Evolutionary conservation across 92 coral and sea anemone genomes (phyloP).

Genomic region (Hydrozoanthus gracilis): DNA sequence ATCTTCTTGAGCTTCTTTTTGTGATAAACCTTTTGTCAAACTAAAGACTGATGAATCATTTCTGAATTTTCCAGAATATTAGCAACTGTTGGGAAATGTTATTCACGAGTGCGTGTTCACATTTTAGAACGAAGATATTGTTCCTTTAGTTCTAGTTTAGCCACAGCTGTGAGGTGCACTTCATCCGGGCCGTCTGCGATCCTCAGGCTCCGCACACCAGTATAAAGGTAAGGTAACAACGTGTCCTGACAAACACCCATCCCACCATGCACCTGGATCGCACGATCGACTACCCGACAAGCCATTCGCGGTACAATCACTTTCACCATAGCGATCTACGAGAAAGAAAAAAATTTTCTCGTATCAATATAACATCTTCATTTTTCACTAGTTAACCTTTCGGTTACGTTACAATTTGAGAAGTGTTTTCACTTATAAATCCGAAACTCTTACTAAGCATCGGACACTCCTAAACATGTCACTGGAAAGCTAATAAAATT

Average conservation of each 20-base stretch:
- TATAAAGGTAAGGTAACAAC: conserved; percentile 76
- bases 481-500: too few species aligned
- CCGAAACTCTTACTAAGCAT: too few species aligned
- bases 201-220: conserved; percentile 81
- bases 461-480: too few species aligned
- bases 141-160: conserved; percentile 84
- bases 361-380: too few species aligned
- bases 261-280: conserved; percentile 99
- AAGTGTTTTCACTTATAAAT: too few species aligned
- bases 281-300: conserved; percentile 90
- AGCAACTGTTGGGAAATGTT: too few species aligned
- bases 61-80: too few species aligned
- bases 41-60: too few species aligned
- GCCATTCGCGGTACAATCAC: conserved; percentile 91
- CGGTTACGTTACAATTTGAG: too few species aligned
- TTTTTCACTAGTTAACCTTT: too few species aligned
- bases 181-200: conserved; percentile 99
- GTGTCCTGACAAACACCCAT: conserved; percentile 97
- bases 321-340: conserved; percentile 97
- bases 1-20: too few species aligned
- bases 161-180: conserved; percentile 94
- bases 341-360: not conserved
- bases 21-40: too few species aligned
- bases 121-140: conserved; percentile 50
- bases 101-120: not conserved